Evolutionary conservation across 2,888 invertebrate genomes (phyloP).

Genomic region (Nasonia oneida): DNA sequence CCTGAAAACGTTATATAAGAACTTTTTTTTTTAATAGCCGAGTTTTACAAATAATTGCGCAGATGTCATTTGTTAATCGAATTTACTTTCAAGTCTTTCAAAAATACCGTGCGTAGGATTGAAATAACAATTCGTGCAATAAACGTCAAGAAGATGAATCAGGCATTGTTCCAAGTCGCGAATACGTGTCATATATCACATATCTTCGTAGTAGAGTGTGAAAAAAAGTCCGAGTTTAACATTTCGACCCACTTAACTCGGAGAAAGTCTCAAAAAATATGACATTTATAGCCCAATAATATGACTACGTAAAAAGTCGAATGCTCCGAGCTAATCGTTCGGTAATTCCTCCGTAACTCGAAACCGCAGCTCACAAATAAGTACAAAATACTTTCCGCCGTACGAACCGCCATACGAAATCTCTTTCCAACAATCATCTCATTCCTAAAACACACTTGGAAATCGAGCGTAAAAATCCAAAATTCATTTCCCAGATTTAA

Average conservation of each 20-base stretch:
- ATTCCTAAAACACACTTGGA: background rate
- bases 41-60: background rate
- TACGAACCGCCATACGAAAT: background rate
- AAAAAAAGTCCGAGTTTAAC: background rate
- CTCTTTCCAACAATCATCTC: background rate
- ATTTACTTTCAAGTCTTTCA: background rate
- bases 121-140: background rate
- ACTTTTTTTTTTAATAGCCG: no score
- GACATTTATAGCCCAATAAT: constrained; percentile 30
- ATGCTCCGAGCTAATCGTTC: background rate
- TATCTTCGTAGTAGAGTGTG: background rate
- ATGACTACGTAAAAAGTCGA: background rate
- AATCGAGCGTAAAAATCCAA: background rate
- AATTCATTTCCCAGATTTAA: background rate
- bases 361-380: background rate
- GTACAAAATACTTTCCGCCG: background rate
- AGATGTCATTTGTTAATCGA: background rate
- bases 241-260: constrained; percentile 31
- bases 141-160: background rate
- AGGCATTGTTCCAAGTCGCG: background rate
- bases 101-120: background rate
- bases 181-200: background rate
- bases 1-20: no score
- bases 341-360: background rate
- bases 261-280: constrained; percentile 45